These are phyloP conservation scores for Vidua macroura DNA, from an alignment of 2,113 vertebrate genomes.

Conservation along the genomic window DNA sequence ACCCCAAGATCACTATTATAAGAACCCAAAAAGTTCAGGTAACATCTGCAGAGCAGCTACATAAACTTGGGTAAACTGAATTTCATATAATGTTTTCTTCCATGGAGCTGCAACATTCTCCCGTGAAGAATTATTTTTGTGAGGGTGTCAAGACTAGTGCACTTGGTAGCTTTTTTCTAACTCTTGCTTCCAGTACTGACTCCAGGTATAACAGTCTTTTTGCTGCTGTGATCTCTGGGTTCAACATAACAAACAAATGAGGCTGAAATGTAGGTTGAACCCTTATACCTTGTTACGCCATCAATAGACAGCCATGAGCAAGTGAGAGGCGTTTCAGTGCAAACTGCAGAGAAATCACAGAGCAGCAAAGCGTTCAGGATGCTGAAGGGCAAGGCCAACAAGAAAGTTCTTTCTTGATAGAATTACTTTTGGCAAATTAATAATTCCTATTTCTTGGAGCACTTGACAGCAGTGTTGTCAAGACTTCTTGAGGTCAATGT, in stretches of 20 bases:
- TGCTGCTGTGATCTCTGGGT: fast-evolving
- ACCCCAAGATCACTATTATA: not conserved
- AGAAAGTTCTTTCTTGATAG: not conserved
- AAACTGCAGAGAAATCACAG: not conserved
- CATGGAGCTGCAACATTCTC: not conserved
- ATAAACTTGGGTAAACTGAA: not conserved
- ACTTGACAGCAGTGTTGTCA: not conserved
- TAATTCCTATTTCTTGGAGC: not conserved
- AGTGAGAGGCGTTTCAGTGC: not conserved
- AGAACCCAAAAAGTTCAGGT: not conserved
- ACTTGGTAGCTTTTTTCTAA: not conserved
- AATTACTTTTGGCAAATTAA: not conserved
- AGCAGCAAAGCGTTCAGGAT: not conserved
- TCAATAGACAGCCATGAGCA: not conserved
- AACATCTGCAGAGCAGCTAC: not conserved
- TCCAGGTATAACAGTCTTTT: not conserved
- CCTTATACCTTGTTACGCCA: not conserved
- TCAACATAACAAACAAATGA: not conserved
- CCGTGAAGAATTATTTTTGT: not conserved
- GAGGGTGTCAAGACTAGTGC: not conserved
- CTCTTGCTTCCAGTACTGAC: not conserved
- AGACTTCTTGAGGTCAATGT: not conserved
- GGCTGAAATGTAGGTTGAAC: not conserved
- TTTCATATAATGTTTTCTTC: not conserved
- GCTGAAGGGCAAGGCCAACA: fast-evolving